Percentiles rank a stretch among this genome's conserved stretches.
phyloP scores from a whole-genome alignment of 2,888 invertebrate species.

The Hydrotaea cyrtoneurina region DNA sequence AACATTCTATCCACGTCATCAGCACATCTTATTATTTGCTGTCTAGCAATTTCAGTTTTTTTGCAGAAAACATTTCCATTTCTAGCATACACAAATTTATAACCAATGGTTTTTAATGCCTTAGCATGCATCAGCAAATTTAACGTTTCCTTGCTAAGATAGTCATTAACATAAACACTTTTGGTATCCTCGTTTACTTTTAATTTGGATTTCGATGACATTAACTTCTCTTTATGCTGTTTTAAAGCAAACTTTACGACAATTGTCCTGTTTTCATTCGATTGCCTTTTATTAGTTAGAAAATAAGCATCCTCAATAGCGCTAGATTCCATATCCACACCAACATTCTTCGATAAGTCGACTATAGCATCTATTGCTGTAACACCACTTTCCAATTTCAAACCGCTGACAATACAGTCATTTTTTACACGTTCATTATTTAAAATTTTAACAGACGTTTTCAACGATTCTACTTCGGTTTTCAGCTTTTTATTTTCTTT shows the following conservation, averaged over 20 bases:
- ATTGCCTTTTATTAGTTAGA: neutral
- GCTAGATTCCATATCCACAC: neutral
- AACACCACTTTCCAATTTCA: neutral
- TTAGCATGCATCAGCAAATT: slow-evolving; percentile 30
- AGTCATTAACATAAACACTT: slow-evolving; percentile 33
- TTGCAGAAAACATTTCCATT: slow-evolving; percentile 24
- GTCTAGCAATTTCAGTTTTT: neutral
- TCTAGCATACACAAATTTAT: slow-evolving; percentile 2
- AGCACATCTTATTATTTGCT: neutral
- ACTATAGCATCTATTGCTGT: slow-evolving; percentile 16
- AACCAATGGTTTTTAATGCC: slow-evolving; percentile 22
- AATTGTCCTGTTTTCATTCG: neutral
- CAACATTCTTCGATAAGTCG: neutral
- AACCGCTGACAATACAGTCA: slow-evolving; percentile 22
- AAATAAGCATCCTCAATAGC: slow-evolving; percentile 23
- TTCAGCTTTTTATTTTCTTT: slow-evolving; percentile 35
- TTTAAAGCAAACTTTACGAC: slow-evolving; percentile 35
- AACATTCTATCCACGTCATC: slow-evolving; percentile 31
- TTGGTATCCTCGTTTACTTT: slow-evolving; percentile 13
- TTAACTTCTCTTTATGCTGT: neutral
- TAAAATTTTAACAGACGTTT: slow-evolving; percentile 25
- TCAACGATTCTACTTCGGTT: slow-evolving; percentile 15
- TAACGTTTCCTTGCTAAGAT: slow-evolving; percentile 23
- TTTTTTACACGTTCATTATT: slow-evolving; percentile 6
- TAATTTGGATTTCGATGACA: slow-evolving; percentile 4